Evolutionary conservation across 2,797 vertebrate genomes (phyloP).

Genomic region (Anolis apletophallus): DNA sequence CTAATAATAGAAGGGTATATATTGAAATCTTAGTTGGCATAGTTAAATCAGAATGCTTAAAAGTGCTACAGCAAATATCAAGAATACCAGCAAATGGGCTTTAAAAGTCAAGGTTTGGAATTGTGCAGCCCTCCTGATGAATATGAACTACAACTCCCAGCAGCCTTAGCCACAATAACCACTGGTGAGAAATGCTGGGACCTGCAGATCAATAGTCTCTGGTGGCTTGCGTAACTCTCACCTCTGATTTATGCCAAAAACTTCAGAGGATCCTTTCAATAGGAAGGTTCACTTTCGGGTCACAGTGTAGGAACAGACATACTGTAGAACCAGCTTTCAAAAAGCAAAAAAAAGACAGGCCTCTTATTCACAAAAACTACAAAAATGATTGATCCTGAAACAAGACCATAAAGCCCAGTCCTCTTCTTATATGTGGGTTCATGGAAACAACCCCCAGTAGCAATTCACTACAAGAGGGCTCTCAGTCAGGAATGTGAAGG

Average conservation of each 20-base stretch:
- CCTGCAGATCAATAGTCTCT: too few species aligned
- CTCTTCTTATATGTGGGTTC: not conserved
- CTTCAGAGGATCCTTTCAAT: not conserved
- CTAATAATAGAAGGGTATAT: not conserved
- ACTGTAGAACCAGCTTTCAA: conserved; percentile 1
- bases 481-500: not conserved
- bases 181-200: too few species aligned
- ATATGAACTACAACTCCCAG: too few species aligned
- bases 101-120: not conserved
- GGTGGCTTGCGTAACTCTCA: not conserved
- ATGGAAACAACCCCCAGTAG: not conserved
- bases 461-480: not conserved
- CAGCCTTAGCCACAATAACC: too few species aligned
- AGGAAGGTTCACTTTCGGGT: not conserved
- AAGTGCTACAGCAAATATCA: not conserved
- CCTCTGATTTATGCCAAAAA: not conserved
- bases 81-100: not conserved
- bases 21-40: not conserved
- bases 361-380: not conserved
- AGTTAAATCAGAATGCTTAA: not conserved
- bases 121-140: too few species aligned
- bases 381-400: not conserved
- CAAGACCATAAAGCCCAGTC: not conserved
- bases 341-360: not conserved
- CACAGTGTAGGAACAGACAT: not conserved